Base-by-base conservation (phyloP, 1,140 invertebrate genomes). In the Drosophila ercepeae region DNA sequence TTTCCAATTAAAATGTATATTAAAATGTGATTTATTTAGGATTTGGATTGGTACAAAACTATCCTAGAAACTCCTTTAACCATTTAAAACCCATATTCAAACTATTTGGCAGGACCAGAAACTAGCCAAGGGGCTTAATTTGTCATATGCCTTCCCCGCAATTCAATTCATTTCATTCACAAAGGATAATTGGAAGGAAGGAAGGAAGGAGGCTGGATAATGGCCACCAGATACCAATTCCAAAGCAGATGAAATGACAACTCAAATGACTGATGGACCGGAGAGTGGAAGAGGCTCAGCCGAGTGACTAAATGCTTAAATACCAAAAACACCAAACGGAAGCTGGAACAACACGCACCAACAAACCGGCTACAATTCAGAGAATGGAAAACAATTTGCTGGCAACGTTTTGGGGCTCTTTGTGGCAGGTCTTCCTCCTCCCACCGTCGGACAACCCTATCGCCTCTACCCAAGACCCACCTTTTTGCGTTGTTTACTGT, bases 341-440 rank as follows among this genome's bases (percentile, higher is more conserved):
- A 78, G 23, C 29, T 27, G 41, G 21, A 69, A 63, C 52, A 67
- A 57, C 44, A 60, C 52, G 58, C 59, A 68, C 48, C 51, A 50
- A 52, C 48, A 57, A 42, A 42, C 39, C 14, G 71, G 59, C 53
- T 25, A 42, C 42, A 55, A 67, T 61, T 9, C 59, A 39, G 68
- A 73, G 78, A 82, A 71, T 77, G 65, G 49, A 78, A 81, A 88
- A 77, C 82, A 88, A 88, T 88, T 88, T 88, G 74, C 78, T 81
- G 82, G 59, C 55, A 59, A 32, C 48, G 44, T 42, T 83, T 68
- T 46, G 46, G 55, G 55, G 48, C 54, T 57, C 49, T 70, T 70
- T 58, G 53, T 68, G 58, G 45, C 64, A 41, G 54, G 21, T 41
- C 61, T 39, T 1, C 11, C 42, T 42, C n/a, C 11, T 21, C 23